Conservation (phyloP, 2,797 vertebrate genomes). For the Sternarchorhynchus goeldii region DNA sequence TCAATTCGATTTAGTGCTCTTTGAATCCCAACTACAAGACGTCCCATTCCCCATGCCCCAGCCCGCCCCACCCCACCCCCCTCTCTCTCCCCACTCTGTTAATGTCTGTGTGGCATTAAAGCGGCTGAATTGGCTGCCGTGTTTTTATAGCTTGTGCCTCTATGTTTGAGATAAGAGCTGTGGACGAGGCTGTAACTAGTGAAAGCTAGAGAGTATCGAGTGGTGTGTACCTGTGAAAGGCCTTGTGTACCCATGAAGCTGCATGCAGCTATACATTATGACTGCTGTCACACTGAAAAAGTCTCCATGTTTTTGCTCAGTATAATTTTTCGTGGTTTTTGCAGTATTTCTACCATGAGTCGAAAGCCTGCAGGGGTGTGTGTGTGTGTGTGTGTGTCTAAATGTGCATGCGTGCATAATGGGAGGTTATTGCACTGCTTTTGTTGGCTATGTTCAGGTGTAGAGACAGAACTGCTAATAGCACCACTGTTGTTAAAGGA, state of each 20-base stretch:
- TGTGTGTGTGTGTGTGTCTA: constrained; percentile 5
- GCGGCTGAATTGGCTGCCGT: constrained; percentile 73
- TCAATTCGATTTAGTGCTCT: constrained; percentile 95
- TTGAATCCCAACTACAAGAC: constrained; percentile 80
- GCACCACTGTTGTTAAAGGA: constrained; percentile 74
- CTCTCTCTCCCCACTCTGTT: constrained; percentile 63
- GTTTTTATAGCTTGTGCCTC: constrained; percentile 62
- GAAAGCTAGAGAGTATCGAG: constrained; percentile 29
- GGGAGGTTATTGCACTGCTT: constrained; percentile 77
- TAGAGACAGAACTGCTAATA: constrained; percentile 72
- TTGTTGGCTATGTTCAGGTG: constrained; percentile 81
- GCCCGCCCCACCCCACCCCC: constrained; percentile 32
- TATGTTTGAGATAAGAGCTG: constrained; percentile 73
- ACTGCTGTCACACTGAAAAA: constrained; percentile 68
- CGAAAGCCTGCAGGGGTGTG: constrained; percentile 66
- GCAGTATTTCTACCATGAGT: constrained; percentile 66
- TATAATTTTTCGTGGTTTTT: constrained; percentile 77
- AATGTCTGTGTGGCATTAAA: constrained; percentile 78
- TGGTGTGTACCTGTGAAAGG: neutral
- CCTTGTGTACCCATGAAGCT: constrained; percentile 35
- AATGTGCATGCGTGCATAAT: constrained; percentile 54
- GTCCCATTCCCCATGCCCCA: constrained; percentile 39
- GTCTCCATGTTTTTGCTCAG: constrained; percentile 72
- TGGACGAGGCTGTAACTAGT: constrained; percentile 46
- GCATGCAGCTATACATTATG: constrained; percentile 40